phyloP scores from a whole-genome alignment of 2,888 invertebrate species.

The Scaptomyza caliginosa region DNA sequence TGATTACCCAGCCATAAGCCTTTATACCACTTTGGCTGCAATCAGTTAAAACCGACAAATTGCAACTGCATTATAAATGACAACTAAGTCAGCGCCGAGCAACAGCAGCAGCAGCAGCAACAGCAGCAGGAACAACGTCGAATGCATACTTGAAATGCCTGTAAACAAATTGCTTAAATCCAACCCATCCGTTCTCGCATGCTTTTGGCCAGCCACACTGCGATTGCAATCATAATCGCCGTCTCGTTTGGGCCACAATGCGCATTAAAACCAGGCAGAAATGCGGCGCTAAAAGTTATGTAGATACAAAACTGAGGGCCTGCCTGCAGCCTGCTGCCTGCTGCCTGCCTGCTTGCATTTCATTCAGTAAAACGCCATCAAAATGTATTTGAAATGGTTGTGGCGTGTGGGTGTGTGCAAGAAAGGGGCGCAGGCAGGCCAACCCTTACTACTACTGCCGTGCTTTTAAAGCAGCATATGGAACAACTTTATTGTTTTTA shows the following conservation, averaged over 20 bases:
- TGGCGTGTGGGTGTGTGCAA: background rate
- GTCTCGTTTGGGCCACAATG: conserved; percentile 41
- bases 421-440: conserved; percentile 16
- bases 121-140: conserved; percentile 3
- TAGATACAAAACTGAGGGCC: conserved; percentile 47
- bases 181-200: background rate
- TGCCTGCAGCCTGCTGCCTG: too few species aligned
- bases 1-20: conserved; percentile 23
- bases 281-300: conserved; percentile 59
- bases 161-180: conserved; percentile 39
- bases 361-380: conserved; percentile 75
- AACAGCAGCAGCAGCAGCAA: conserved; percentile 3
- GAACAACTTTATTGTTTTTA: conserved; percentile 74
- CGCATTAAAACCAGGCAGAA: conserved; percentile 41
- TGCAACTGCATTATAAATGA: conserved; percentile 69
- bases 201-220: background rate
- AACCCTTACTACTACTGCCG: conserved; percentile 29
- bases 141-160: conserved; percentile 31
- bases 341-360: conserved; percentile 33
- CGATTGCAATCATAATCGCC: conserved; percentile 36
- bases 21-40: conserved; percentile 18
- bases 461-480: conserved; percentile 56
- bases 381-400: conserved; percentile 23
- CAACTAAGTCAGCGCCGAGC: conserved; percentile 34
- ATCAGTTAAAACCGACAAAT: conserved; percentile 55